Conservation (phyloP, 1,140 invertebrate genomes). For the Dermatophagoides farinae region DNA sequence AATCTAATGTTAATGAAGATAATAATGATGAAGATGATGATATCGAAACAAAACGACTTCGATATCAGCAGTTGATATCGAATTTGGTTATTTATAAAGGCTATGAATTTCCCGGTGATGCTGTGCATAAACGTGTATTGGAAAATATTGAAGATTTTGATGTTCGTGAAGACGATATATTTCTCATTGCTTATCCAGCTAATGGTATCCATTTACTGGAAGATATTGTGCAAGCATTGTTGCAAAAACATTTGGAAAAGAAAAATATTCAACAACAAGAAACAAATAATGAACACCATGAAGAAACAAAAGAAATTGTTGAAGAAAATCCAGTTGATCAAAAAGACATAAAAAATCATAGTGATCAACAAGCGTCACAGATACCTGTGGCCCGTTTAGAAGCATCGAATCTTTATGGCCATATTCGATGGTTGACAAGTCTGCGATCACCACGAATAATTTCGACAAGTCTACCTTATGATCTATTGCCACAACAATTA, state of each 20-base stretch:
- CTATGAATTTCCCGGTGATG: constrained; percentile 6
- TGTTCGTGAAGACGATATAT: constrained; percentile 23
- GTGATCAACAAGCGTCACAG: background rate
- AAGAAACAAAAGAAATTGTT: background rate
- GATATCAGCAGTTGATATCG: background rate
- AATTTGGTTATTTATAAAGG: background rate
- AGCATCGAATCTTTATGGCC: constrained; percentile 17
- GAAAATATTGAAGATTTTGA: constrained; percentile 15
- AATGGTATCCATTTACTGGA: constrained; percentile 16
- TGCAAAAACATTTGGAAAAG: background rate
- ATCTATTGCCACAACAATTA: constrained; percentile 20
- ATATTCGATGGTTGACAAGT: constrained; percentile 13
- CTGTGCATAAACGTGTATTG: constrained; percentile 14
- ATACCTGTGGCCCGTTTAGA: constrained; percentile 17
- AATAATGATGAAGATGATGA: background rate
- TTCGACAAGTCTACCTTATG: constrained; percentile 23
- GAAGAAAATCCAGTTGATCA: background rate
- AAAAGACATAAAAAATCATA: background rate
- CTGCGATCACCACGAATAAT: constrained; percentile 16
- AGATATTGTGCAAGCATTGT: constrained; percentile 10
- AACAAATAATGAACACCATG: background rate
- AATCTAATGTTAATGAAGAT: background rate
- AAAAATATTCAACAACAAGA: background rate
- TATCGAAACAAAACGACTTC: background rate
- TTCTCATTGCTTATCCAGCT: constrained; percentile 27